Evolutionary conservation across 1,140 invertebrate species (phyloP).

Genomic region (Caenorhabditis tropicalis): DNA sequence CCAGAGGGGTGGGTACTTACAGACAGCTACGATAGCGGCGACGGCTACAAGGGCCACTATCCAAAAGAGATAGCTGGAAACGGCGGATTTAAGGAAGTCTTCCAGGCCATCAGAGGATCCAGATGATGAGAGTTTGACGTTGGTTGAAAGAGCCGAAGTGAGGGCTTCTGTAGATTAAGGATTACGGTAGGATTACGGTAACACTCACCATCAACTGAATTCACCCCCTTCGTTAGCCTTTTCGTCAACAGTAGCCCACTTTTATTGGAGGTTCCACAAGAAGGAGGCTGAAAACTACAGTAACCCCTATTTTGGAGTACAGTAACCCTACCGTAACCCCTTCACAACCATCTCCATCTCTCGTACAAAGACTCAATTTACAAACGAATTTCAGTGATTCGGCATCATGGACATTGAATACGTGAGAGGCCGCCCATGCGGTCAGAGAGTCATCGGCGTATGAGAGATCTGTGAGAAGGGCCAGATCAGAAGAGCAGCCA

Average conservation of each 20-base stretch:
- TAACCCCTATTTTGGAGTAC: not conserved
- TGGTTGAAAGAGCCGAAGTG: slow-evolving; percentile 42
- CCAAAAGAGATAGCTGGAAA: not conserved
- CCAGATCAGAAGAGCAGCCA: slow-evolving; percentile 53
- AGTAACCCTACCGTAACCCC: slow-evolving; percentile 56
- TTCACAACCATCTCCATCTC: slow-evolving; percentile 58
- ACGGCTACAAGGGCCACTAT: not conserved
- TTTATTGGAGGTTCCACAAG: slow-evolving; percentile 14
- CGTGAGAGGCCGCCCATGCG: slow-evolving; percentile 51
- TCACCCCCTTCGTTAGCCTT: not conserved
- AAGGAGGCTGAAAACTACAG: not conserved
- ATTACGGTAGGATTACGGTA: not conserved
- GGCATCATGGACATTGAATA: slow-evolving; percentile 48
- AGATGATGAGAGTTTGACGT: not conserved
- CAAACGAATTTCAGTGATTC: slow-evolving; percentile 47
- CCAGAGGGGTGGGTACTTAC: not conserved
- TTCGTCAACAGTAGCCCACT: not conserved
- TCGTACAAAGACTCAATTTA: slow-evolving; percentile 53
- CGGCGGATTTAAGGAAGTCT: not conserved
- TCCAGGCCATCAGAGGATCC: not conserved
- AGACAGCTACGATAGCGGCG: not conserved
- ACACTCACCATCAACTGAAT: slow-evolving; percentile 12
- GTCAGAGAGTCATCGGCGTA: slow-evolving; percentile 54
- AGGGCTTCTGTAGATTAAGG: not conserved
- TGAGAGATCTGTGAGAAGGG: slow-evolving; percentile 44